These are phyloP conservation scores for Drosophila formosana DNA, from an alignment of 2,888 invertebrate species.

Conservation along the genomic window DNA sequence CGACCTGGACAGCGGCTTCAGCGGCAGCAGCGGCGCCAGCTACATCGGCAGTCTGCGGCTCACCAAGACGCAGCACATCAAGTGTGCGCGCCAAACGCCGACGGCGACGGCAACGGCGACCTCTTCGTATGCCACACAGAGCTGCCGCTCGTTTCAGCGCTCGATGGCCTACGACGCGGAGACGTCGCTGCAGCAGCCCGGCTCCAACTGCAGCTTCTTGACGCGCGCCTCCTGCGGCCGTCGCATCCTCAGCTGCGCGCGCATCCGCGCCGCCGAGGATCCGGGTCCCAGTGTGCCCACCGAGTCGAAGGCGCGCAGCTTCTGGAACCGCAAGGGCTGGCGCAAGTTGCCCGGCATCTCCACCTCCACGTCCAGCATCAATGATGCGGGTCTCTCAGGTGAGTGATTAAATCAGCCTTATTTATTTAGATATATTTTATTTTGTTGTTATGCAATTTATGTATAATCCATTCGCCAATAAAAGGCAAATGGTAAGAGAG, in stretches of 20 bases:
- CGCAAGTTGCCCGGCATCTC: conserved; percentile 91
- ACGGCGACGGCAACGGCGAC: conserved; percentile 58
- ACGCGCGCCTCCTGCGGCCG: conserved; percentile 85
- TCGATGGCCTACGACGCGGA: conserved; percentile 49
- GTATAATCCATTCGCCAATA: no score
- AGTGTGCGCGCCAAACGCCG: conserved; percentile 74
- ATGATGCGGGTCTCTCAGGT: conserved; percentile 89
- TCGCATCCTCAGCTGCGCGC: conserved; percentile 84
- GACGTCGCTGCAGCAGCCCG: background rate
- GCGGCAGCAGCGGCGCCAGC: conserved; percentile 93
- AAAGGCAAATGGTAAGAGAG: no score
- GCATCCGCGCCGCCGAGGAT: conserved; percentile 86
- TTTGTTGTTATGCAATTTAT: no score
- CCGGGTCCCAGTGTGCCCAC: conserved; percentile 82
- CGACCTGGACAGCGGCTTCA: conserved; percentile 92
- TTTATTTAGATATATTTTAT: no score
- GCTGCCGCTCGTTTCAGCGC: conserved; percentile 84
- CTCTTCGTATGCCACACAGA: conserved; percentile 74
- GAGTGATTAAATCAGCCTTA: conserved; percentile 82
- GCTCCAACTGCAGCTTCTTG: conserved; percentile 68
- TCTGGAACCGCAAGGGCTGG: conserved; percentile 92
- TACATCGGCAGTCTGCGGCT: conserved; percentile 90
- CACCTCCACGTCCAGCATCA: conserved; percentile 89
- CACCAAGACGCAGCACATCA: conserved; percentile 83
- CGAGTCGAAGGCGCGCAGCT: conserved; percentile 85